A percentile compares a stretch with the other conserved stretches of the same genome.
Evolutionary conservation across 2,797 vertebrate species (phyloP).

Genomic region (Alauda arvensis): DNA sequence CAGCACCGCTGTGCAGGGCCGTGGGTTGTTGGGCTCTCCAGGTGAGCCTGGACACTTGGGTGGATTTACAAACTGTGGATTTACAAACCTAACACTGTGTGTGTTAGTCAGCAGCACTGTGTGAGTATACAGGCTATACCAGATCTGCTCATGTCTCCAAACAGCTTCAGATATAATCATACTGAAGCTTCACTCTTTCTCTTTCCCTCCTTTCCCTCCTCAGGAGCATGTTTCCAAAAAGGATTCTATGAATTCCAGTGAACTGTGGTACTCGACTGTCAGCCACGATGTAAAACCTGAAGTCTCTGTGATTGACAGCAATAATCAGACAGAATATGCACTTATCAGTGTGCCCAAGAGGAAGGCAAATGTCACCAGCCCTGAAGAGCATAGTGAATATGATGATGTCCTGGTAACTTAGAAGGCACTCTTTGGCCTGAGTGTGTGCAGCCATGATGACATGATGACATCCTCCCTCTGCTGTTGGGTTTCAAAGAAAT

Average conservation of each 20-base stretch:
- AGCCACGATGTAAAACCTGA: neutral
- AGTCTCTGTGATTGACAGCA: neutral
- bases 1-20: rapidly evolving
- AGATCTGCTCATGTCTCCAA: rapidly evolving
- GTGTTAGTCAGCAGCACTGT: neutral
- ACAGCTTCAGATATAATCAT: neutral
- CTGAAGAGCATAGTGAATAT: slow-evolving; percentile 7
- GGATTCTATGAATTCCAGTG: neutral
- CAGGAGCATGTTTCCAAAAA: neutral
- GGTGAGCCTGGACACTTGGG: too few relatives aligned
- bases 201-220: neutral
- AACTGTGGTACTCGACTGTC: slow-evolving; percentile 62
- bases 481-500: neutral
- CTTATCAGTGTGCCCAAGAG: neutral
- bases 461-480: neutral
- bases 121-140: rapidly evolving
- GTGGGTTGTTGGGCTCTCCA: rapidly evolving
- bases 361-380: neutral
- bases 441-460: neutral
- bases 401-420: slow-evolving; percentile 29
- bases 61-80: neutral
- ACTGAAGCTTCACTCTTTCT: neutral
- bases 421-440: neutral
- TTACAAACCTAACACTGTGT: rapidly evolving
- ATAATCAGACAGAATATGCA: slow-evolving; percentile 26